Evolutionary conservation across 2,113 vertebrate genomes (phyloP).

Genomic region (Melierax canorus): DNA sequence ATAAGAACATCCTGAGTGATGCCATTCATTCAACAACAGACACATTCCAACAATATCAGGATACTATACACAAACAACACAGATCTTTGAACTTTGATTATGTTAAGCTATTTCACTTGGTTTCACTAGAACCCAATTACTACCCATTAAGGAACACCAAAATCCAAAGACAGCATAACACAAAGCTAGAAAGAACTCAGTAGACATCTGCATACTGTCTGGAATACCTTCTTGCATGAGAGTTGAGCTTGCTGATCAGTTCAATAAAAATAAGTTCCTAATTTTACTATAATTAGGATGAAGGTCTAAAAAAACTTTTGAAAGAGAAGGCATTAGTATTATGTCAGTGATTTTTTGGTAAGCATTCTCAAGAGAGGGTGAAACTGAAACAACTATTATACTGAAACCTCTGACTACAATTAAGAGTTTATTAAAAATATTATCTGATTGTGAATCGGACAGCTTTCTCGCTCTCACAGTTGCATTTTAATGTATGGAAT

Average conservation of each 20-base stretch:
- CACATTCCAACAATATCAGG: neutral
- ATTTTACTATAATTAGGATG: neutral
- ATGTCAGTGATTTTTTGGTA: neutral
- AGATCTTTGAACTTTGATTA: neutral
- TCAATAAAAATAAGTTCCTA: neutral
- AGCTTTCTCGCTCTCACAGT: neutral
- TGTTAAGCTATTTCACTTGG: neutral
- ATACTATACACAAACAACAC: neutral
- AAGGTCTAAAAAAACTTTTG: neutral
- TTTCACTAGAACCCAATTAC: neutral
- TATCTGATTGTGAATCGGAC: neutral
- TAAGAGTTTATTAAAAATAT: neutral
- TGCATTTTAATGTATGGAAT: neutral
- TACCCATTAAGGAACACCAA: neutral
- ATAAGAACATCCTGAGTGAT: neutral
- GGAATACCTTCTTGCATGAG: neutral
- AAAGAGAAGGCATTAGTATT: neutral
- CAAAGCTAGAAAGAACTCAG: neutral
- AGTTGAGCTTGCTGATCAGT: neutral
- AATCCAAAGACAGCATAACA: neutral
- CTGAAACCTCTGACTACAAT: neutral
- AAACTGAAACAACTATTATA: slow-evolving; percentile 12
- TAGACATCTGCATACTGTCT: neutral
- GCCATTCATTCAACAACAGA: neutral
- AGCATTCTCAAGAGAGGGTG: neutral